A percentile compares a stretch with the other conserved stretches of the same genome.
These are phyloP conservation scores for Lasioglossum oenotherae DNA, from an alignment of 2,888 invertebrate species.

Conservation along the genomic window DNA sequence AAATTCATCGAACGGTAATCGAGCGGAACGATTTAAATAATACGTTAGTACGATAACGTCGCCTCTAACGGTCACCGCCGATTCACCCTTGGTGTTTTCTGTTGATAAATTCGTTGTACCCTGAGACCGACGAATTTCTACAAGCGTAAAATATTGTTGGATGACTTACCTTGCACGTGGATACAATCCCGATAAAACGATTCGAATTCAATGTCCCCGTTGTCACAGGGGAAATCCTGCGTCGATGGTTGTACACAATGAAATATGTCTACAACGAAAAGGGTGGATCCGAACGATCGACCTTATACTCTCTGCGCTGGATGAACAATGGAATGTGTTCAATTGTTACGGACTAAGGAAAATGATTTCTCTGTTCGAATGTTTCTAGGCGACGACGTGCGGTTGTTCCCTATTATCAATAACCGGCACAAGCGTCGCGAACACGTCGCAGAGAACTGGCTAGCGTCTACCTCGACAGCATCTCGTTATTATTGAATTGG, in stretches of 20 bases:
- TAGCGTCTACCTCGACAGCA: slow-evolving; percentile 76
- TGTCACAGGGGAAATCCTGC: neutral
- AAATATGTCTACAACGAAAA: slow-evolving; percentile 28
- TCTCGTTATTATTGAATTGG: slow-evolving; percentile 84
- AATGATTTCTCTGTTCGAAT: slow-evolving; percentile 22
- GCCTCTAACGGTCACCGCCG: neutral
- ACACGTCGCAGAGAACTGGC: slow-evolving; percentile 66
- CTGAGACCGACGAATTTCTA: neutral
- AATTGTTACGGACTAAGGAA: slow-evolving; percentile 29
- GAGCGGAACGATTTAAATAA: neutral
- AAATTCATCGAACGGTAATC: neutral
- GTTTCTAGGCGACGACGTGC: slow-evolving; percentile 34
- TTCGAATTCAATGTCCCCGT: neutral
- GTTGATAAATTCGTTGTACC: neutral
- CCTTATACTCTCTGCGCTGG: slow-evolving; percentile 16
- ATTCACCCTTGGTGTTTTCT: neutral
- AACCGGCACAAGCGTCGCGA: slow-evolving; percentile 47
- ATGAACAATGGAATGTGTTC: slow-evolving; percentile 26
- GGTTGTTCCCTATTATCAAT: slow-evolving; percentile 23
- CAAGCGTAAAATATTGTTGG: neutral
- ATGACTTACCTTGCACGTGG: slow-evolving; percentile 73
- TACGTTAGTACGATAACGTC: neutral
- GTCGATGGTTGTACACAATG: slow-evolving; percentile 18
- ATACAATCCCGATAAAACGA: slow-evolving; percentile 69
- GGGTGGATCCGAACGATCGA: slow-evolving; percentile 24